Evolutionary conservation across 2,888 invertebrate genomes (phyloP), one percentile per base, ranked within the genome.

Genomic region (Acleris holmiana): DNA sequence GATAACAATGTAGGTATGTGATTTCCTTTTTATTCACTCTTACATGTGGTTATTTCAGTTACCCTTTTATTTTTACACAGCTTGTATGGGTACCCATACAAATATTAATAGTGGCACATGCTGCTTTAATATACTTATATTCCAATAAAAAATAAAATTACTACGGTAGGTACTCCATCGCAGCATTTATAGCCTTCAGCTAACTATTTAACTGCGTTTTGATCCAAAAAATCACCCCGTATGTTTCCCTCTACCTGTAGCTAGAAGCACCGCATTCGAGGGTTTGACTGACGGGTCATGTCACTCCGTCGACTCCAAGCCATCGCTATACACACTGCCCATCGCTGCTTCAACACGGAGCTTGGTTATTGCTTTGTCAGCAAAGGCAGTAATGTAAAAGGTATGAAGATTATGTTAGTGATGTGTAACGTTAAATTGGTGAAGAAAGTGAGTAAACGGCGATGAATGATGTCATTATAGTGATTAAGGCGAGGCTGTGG

Each of bases 391-490:
- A 77, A 76, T 82, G 83, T 61, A 76, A 41, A 4, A 6, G 8
- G 48, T 62, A 35, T 15, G 29, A 29, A 23, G 40, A 21, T 46
- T 50, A 56, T 47, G 69, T 50, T 48, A 72, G 73, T 69, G 55
- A 61, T 66, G 66, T 73, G 53, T 58, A 54, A 54, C 29, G 58
- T 58, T 44, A 61, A 48, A 54, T 57, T 65, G 59, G 80, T 75
- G 70, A 48, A 66, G 71, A 71, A 73, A 76, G 78, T 81, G 80
- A 78, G 84, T 84, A 81, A 83, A 80, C 78, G 78, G 82, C 87
- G 87, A 91, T 83, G 86, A 83, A 90, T 89, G 89, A 85, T 82
- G 85, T 89, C 87, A 83, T 91, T 90, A 89, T 75, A 71, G 79
- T 89, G 90, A 90, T 88, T 86, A 85, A 89, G 82, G 82, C 77